phyloP scores from a whole-genome alignment of 2,888 invertebrate genomes.

The Drepanosiphum platanoidis region DNA sequence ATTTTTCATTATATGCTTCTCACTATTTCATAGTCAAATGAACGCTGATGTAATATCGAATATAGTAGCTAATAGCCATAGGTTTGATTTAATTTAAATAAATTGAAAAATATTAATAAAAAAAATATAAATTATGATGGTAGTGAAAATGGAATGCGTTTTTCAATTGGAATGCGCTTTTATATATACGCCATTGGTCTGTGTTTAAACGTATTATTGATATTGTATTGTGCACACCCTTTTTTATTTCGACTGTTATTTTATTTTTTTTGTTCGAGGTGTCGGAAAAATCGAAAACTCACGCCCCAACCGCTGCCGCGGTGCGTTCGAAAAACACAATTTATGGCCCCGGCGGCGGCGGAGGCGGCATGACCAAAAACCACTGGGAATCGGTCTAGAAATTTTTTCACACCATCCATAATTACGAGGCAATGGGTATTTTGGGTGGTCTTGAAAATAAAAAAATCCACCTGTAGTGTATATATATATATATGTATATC shows the following conservation, averaged over 20 bases:
- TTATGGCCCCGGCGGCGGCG: slow-evolving; percentile 39
- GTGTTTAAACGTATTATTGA: background rate
- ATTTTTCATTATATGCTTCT: background rate
- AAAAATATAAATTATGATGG: slow-evolving; percentile 1
- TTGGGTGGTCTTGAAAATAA: slow-evolving; percentile 53
- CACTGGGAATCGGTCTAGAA: slow-evolving; percentile 59
- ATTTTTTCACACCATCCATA: slow-evolving; percentile 60
- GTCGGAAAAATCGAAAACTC: slow-evolving; percentile 52
- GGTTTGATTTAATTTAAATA: slow-evolving; percentile 30
- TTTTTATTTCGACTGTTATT: slow-evolving; percentile 35
- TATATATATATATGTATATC: slow-evolving; percentile 42
- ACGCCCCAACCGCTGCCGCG: slow-evolving; percentile 41
- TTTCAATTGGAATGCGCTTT: background rate
- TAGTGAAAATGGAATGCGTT: too few relatives aligned
- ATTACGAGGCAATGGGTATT: slow-evolving; percentile 53
- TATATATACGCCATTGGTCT: slow-evolving; percentile 19
- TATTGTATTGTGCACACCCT: slow-evolving; percentile 24
- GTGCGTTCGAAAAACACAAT: slow-evolving; percentile 47
- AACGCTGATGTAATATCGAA: background rate
- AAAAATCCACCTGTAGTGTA: slow-evolving; percentile 38
- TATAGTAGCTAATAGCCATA: background rate
- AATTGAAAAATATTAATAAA: background rate
- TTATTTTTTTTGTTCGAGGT: slow-evolving; percentile 9
- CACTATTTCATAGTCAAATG: background rate
- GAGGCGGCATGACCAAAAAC: slow-evolving; percentile 33